Evolutionary conservation across 2,113 vertebrate genomes (phyloP).

Genomic region (Acrocephalus arundinaceus): DNA sequence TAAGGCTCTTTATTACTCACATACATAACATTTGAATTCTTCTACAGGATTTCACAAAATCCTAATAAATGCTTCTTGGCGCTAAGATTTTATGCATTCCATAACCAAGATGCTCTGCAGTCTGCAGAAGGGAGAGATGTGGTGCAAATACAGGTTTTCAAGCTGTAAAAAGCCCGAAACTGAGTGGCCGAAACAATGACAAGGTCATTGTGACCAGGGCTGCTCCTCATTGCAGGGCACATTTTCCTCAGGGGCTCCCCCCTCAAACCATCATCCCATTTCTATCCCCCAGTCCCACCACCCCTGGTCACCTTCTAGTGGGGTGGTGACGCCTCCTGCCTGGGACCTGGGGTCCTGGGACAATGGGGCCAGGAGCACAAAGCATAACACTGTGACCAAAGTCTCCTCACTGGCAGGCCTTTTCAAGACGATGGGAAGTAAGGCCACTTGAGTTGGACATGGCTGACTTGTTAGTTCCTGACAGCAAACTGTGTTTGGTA

Average conservation of each 20-base stretch:
- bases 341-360: constrained; percentile 69
- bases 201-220: not conserved
- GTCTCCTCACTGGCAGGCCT: constrained; percentile 76
- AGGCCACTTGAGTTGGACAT: constrained; percentile 86
- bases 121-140: not conserved
- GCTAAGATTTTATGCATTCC: not conserved
- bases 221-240: not conserved
- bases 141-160: not conserved
- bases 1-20: not conserved
- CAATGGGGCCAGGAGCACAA: constrained; percentile 80
- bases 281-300: not conserved
- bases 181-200: not conserved
- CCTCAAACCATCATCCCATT: not conserved
- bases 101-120: not conserved
- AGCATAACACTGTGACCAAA: constrained; percentile 83
- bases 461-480: constrained; percentile 91
- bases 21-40: not conserved
- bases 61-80: not conserved
- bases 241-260: not conserved
- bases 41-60: not conserved
- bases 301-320: not conserved
- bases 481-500: constrained; percentile 88
- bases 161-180: not conserved
- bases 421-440: constrained; percentile 84
- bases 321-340: constrained; percentile 66